A percentile compares a stretch with the other conserved stretches of the same genome.
These are phyloP conservation scores for Eretmochelys imbricata DNA, from an alignment of 2,113 vertebrate genomes.

Conservation along the genomic window DNA sequence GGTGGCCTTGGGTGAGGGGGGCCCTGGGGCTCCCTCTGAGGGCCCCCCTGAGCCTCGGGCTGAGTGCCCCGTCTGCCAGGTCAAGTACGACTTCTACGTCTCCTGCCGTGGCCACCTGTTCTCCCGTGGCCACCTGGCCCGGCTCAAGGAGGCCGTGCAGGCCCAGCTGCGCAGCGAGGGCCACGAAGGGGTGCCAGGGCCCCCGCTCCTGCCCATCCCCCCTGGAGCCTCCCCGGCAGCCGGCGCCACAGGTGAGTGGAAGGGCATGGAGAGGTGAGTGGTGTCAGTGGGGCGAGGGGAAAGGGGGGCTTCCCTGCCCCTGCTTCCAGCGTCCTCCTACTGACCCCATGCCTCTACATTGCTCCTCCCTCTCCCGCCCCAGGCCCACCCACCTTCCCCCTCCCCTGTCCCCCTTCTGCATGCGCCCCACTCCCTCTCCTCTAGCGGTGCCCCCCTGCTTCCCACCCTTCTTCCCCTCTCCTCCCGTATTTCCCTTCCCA, in stretches of 20 bases:
- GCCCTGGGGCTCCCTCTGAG: constrained; percentile 56
- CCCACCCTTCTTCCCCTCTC: not conserved
- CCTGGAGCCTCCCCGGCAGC: constrained; percentile 28
- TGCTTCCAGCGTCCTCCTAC: constrained; percentile 42
- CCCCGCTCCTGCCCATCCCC: not conserved
- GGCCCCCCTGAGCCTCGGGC: constrained; percentile 81
- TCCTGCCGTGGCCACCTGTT: constrained; percentile 91
- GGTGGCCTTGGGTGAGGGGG: constrained; percentile 78
- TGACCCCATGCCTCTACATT: not conserved
- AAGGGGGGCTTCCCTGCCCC: not conserved
- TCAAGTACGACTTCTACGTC: constrained; percentile 89
- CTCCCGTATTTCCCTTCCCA: not conserved
- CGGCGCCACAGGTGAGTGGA: not conserved
- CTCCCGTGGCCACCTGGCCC: constrained; percentile 87
- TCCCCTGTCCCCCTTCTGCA: not conserved
- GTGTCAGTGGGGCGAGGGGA: not conserved
- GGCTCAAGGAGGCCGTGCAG: constrained; percentile 78
- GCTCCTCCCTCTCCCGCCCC: not conserved
- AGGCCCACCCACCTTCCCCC: accelerated
- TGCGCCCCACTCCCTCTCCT: not conserved
- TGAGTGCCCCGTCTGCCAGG: constrained; percentile 86
- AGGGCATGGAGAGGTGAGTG: not conserved
- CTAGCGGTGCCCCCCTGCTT: not conserved
- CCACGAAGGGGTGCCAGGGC: constrained; percentile 61
- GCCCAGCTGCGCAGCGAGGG: constrained; percentile 76